Percentiles rank a stretch among this genome's conserved stretches.
phyloP scores from a whole-genome alignment of 2,888 invertebrate genomes.

The Himalopsyche anomala region DNA sequence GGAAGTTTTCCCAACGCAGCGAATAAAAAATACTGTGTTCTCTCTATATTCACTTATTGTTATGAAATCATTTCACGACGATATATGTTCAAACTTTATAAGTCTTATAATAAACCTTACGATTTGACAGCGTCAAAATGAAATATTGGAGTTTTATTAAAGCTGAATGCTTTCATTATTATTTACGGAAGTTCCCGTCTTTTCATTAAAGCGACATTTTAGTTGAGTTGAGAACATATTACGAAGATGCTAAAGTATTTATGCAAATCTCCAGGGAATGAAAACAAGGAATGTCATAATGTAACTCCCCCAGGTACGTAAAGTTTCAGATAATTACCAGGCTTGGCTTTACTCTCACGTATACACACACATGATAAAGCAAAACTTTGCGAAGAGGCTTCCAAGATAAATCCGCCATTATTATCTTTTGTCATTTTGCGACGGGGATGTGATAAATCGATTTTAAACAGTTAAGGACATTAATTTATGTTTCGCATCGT shows the following conservation, averaged over 20 bases:
- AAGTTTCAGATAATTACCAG: conserved; percentile 45
- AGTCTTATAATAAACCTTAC: no score
- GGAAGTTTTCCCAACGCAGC: no score
- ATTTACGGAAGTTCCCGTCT: conserved; percentile 29
- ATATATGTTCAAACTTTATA: no score
- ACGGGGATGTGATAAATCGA: conserved; percentile 20
- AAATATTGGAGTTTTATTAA: conserved; percentile 36
- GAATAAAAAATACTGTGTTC: no score
- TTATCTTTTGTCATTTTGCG: conserved; percentile 38
- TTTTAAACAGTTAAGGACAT: not conserved
- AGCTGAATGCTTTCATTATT: conserved; percentile 34
- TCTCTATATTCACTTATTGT: no score
- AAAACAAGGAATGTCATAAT: conserved; percentile 44
- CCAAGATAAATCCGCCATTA: conserved; percentile 35
- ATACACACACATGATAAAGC: conserved; percentile 23
- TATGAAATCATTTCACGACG: no score
- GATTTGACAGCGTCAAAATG: not conserved
- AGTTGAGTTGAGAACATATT: conserved; percentile 40
- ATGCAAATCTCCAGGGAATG: conserved; percentile 40
- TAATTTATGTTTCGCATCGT: not conserved
- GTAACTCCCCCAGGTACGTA: conserved; percentile 37
- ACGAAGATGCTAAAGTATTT: conserved; percentile 42
- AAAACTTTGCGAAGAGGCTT: conserved; percentile 34
- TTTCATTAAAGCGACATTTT: conserved; percentile 36
- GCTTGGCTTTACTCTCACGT: conserved; percentile 31